Evolutionary conservation across 2,113 vertebrate genomes (phyloP), one percentile per base, ranked within the genome.

Genomic region (Rattus rattus): DNA sequence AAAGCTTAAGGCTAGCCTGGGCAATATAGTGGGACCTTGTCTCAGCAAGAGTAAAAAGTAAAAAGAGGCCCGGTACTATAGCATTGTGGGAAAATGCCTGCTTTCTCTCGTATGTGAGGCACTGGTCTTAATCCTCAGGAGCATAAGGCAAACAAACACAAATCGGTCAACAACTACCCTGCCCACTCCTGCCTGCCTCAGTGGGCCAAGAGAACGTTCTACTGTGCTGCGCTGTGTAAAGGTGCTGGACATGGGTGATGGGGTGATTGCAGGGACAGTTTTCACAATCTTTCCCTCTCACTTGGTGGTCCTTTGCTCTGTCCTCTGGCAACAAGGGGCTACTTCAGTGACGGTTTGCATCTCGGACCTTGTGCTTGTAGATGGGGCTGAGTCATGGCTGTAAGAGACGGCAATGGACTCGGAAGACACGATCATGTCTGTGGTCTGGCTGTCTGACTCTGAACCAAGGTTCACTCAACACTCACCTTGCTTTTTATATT

Each of bases 231-330:
- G 54, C 8, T 1, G 33, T 24, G 22, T 30, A 33, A 43, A 49
- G 47, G 73, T 26, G 52, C 30, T 13, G 17, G 30, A 43, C 28
- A 1, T 0, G 56, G 33, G 75, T 0, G 10, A 39, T 0, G 12
- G 12, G 19, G 90, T 22, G 13, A 39, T 1, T 20, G 36, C n/a
- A 2, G 0, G 2, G 0, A 1, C 6, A 26, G 24, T 28, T 13
- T 77, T 36, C 10, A 36, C 52, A 30, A 0, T 24, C 36, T 30
- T 39, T 24, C 7, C 81, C 63, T 30, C 61, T 7, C 2, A 1
- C 36, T 26, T 17, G 0, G 20, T 4, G 2, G 33, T 2, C 7
- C 61, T 81, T 10, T 33, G 52, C 4, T 26, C 0, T 0, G 4
- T 28, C 19, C 65, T 28, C 19, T 1, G 36, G 52, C 72, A 63